Evolutionary conservation across 2,113 vertebrate genomes (phyloP).

Genomic region (Ammodytes marinus): DNA sequence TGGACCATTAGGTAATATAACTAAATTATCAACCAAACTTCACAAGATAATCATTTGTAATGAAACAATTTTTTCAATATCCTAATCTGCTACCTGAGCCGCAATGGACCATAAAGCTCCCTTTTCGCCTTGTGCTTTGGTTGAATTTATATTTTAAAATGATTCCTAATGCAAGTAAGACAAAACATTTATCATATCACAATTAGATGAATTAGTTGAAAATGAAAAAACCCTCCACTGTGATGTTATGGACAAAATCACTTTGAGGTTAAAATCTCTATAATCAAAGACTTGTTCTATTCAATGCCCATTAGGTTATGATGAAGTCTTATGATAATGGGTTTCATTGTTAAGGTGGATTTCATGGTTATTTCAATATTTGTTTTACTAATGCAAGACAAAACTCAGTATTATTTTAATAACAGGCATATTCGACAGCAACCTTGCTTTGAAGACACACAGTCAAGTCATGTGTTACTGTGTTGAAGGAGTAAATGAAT

Average conservation of each 20-base stretch:
- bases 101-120: neutral
- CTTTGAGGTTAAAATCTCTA: slow-evolving; percentile 26
- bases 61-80: no score
- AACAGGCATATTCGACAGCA: slow-evolving; percentile 21
- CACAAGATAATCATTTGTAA: neutral
- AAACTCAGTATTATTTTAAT: slow-evolving; percentile 4
- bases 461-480: slow-evolving; percentile 15
- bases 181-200: slow-evolving; percentile 47
- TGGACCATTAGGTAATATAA: neutral
- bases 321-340: neutral
- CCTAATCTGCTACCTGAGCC: neutral
- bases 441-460: slow-evolving; percentile 11
- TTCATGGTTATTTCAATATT: neutral
- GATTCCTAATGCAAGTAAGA: slow-evolving; percentile 7
- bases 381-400: neutral
- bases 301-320: slow-evolving; percentile 7
- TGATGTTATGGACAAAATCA: slow-evolving; percentile 42
- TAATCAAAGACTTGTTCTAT: slow-evolving; percentile 12
- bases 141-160: slow-evolving; percentile 2
- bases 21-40: neutral
- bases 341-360: slow-evolving; percentile 20
- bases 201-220: slow-evolving; percentile 7
- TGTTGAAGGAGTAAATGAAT: slow-evolving; percentile 32
- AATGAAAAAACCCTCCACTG: slow-evolving; percentile 43
- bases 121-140: neutral